Conservation (phyloP, 1,140 invertebrate species). For the Chironomus tepperi region DNA sequence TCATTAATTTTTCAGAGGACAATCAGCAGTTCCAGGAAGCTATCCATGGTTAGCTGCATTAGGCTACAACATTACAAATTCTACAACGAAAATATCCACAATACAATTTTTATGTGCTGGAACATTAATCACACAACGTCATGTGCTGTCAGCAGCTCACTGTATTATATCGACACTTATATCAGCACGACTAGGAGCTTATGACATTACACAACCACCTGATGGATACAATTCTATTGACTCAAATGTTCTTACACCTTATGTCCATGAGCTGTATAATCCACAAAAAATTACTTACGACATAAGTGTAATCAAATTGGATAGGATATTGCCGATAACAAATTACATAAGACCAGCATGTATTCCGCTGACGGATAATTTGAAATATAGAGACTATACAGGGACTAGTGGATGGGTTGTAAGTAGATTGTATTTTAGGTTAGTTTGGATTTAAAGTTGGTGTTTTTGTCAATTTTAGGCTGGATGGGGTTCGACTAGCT, state of each 20-base stretch:
- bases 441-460: background rate
- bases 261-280: constrained; percentile 59
- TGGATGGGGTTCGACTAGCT: constrained; percentile 36
- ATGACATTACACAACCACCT: constrained; percentile 51
- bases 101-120: constrained; percentile 67
- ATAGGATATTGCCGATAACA: constrained; percentile 32
- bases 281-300: constrained; percentile 57
- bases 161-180: constrained; percentile 51
- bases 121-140: constrained; percentile 59
- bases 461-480: background rate
- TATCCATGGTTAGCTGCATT: constrained; percentile 66
- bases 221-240: constrained; percentile 56
- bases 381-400: constrained; percentile 42
- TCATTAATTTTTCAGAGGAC: constrained; percentile 4
- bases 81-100: constrained; percentile 34
- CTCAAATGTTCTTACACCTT: constrained; percentile 47
- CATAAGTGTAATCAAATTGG: constrained; percentile 61
- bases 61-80: constrained; percentile 47
- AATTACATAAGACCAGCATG: constrained; percentile 59
- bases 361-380: constrained; percentile 47
- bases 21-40: constrained; percentile 42
- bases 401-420: constrained; percentile 49
- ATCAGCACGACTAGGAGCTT: constrained; percentile 60
- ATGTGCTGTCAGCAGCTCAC: constrained; percentile 75
- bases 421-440: background rate